A percentile compares a stretch with the other conserved stretches of the same genome.
These are phyloP conservation scores for Dunckerocampus dactyliophorus DNA, from an alignment of 2,113 vertebrate genomes.

Conservation along the genomic window DNA sequence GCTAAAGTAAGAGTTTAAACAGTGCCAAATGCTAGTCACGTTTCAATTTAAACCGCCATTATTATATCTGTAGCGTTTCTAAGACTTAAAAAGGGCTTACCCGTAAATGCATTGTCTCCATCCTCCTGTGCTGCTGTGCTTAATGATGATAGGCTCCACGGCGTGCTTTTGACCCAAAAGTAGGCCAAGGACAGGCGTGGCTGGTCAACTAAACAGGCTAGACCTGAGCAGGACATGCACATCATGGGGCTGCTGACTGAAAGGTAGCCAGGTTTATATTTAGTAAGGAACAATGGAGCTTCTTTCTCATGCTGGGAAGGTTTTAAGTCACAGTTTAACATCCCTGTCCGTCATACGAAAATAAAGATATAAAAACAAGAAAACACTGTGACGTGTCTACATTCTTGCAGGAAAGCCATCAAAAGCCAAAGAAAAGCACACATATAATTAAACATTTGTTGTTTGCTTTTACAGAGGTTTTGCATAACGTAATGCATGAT, in stretches of 20 bases:
- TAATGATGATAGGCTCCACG: conserved; percentile 37
- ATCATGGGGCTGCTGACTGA: conserved; percentile 43
- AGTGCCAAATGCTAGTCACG: conserved; percentile 27
- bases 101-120: conserved; percentile 54
- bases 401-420: no score
- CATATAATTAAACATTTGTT: no score
- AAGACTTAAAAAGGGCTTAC: conserved; percentile 56
- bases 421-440: no score
- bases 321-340: not conserved
- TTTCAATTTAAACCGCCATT: conserved; percentile 17
- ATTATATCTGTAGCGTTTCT: conserved; percentile 6
- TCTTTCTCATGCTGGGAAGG: not conserved
- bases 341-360: not conserved
- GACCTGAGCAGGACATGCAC: conserved; percentile 42
- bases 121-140: conserved; percentile 45
- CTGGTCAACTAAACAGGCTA: conserved; percentile 59
- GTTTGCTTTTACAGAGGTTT: no score
- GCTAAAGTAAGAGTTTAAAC: conserved; percentile 38
- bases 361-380: not conserved
- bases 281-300: conserved; percentile 13
- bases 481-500: no score
- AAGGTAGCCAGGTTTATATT: conserved; percentile 35
- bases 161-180: conserved; percentile 46
- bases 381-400: no score
- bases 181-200: conserved; percentile 66